Evolutionary conservation across 1,140 invertebrate species (phyloP).

Genomic region (Lanistes nyassanus): DNA sequence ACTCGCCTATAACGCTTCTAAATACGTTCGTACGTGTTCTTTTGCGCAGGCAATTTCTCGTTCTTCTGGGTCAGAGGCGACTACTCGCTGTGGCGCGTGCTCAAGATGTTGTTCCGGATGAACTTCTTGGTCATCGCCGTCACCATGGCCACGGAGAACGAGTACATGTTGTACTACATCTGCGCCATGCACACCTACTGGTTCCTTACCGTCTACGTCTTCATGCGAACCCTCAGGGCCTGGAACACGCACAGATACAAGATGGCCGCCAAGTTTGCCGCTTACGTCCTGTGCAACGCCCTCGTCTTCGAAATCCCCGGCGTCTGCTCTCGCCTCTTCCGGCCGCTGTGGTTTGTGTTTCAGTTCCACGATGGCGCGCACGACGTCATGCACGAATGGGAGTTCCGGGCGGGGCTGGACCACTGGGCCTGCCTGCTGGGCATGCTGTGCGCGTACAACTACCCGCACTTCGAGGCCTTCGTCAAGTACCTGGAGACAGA

Average conservation of each 20-base stretch:
- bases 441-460: conserved; percentile 59
- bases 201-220: conserved; percentile 54
- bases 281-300: conserved; percentile 41
- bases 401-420: conserved; percentile 48
- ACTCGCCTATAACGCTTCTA: not conserved
- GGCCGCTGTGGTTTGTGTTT: conserved; percentile 43
- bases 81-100: conserved; percentile 48
- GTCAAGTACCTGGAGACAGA: conserved; percentile 40
- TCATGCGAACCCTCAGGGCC: conserved; percentile 45
- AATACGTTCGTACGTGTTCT: conserved; percentile 11
- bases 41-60: conserved; percentile 53
- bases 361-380: conserved; percentile 36
- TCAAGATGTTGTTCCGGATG: conserved; percentile 58
- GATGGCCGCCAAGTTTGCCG: conserved; percentile 49
- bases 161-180: conserved; percentile 60
- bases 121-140: conserved; percentile 54
- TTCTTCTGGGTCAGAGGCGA: conserved; percentile 58
- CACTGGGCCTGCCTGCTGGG: conserved; percentile 55
- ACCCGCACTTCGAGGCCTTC: conserved; percentile 53
- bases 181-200: conserved; percentile 62
- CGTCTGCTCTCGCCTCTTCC: conserved; percentile 35
- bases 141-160: conserved; percentile 42
- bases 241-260: conserved; percentile 44
- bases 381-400: conserved; percentile 51
- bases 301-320: conserved; percentile 54